Conservation (phyloP, 2,888 invertebrate species). For the Empis stercorea region DNA sequence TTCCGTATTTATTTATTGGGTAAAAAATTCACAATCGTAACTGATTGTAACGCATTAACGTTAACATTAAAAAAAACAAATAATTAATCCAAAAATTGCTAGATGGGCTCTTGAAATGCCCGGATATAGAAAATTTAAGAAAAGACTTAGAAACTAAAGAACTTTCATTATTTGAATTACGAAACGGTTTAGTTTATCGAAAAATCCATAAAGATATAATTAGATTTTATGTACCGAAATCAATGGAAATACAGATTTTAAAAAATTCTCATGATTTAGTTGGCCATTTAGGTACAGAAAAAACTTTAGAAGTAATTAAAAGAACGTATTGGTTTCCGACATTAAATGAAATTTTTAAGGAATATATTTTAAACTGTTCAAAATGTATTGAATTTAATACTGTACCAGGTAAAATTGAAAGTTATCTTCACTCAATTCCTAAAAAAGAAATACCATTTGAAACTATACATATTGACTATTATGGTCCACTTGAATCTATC, state of each 20-base stretch:
- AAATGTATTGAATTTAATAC: no score
- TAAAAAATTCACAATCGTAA: constrained; percentile 15
- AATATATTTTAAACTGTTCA: no score
- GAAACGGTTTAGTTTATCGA: constrained; percentile 4
- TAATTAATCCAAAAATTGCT: constrained; percentile 14
- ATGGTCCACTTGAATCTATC: constrained; percentile 6
- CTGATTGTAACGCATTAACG: constrained; percentile 16
- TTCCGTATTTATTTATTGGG: constrained; percentile 17
- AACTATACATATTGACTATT: neutral
- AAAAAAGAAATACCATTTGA: neutral
- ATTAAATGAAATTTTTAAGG: no score
- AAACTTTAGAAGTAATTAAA: constrained; percentile 13
- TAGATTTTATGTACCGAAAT: constrained; percentile 9
- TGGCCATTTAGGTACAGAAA: constrained; percentile 20
- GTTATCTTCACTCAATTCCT: neutral
- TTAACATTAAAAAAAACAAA: constrained; percentile 11
- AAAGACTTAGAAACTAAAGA: constrained; percentile 8
- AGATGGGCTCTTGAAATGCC: constrained; percentile 10
- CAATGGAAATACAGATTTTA: constrained; percentile 11
- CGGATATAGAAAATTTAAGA: constrained; percentile 5
- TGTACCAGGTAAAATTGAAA: neutral
- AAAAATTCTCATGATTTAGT: constrained; percentile 15
- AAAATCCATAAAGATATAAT: constrained; percentile 1
- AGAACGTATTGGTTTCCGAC: no score
- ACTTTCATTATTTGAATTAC: constrained; percentile 1